Evolutionary conservation across 2,113 vertebrate species (phyloP).

Genomic region (Malurus elegans): DNA sequence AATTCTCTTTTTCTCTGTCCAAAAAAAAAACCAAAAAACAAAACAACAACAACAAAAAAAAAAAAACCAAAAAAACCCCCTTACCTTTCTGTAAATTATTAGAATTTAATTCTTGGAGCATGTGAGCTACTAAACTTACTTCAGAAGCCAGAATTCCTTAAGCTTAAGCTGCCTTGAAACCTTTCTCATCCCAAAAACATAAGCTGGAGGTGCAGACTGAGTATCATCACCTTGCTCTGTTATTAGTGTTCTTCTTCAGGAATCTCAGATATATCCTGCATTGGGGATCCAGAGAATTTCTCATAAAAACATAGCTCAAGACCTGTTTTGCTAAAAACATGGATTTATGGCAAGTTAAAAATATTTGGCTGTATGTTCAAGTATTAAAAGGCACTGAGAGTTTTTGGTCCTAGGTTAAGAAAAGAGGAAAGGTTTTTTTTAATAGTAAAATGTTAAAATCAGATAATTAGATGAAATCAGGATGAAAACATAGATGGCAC

Average conservation of each 20-base stretch:
- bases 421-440: background rate
- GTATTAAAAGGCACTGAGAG: background rate
- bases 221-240: background rate
- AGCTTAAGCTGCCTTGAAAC: background rate
- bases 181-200: background rate
- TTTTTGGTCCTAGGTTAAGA: background rate
- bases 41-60: background rate
- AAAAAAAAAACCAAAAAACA: background rate
- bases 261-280: slow-evolving; percentile 48
- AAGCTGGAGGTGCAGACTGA: background rate
- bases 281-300: background rate
- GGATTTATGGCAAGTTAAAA: background rate
- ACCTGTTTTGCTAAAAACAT: slow-evolving; percentile 23
- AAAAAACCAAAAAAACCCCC: background rate
- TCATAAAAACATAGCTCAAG: slow-evolving; percentile 4
- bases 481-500: background rate
- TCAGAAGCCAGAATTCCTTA: background rate
- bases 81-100: background rate
- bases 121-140: background rate
- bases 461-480: background rate
- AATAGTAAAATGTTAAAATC: background rate
- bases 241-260: background rate
- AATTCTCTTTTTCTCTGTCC: background rate
- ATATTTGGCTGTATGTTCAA: background rate
- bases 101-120: background rate